Evolutionary conservation across 2,888 invertebrate species (phyloP), one percentile per base, ranked within the genome.

Genomic region (Cephus pulcher): DNA sequence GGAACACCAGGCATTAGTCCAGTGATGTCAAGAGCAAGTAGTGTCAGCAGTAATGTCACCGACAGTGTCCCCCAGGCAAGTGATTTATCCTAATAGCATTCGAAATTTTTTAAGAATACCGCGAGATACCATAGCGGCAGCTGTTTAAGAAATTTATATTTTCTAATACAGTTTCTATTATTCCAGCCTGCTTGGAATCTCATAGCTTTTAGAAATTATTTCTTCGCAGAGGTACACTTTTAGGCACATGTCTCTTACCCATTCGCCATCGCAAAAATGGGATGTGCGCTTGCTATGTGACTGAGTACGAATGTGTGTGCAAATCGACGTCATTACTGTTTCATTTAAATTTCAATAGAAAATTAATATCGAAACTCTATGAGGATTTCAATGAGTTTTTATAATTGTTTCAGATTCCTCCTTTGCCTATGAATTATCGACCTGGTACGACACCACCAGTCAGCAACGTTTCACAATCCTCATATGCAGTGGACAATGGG

Each of bases 161-260:
- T 56, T 56, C 56, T 56, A 56, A 56, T 56, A 23, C 56, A 56
- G 56, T 56, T 23, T 56, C 56, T 56, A 23, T 56, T 56, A 56
- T 90, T 90, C 82, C 86, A 91, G 90, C 89, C 88, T 85, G 89
- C 90, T 84, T 91, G 90, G 90, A 90, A 90, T 85, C 84, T 87
- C 78, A 82, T 87, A 86, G 81, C 85, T 84, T 88, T 90, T 88
- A 89, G 85, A 82, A 86, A 86, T 88, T 89, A 86, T 90, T 88
- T 89, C 86, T 86, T 89, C 86, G 77, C 81, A 74, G 88, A 91
- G 90, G 91, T 90, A 90, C 84, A 68, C 76, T 32, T 74, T 70
- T 77, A 78, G 74, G 75, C 23, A 56, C 56, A 23, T 23, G 23
- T 56, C 56, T 56, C 23, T 56, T 2, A 56, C 23, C 9, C 56